phyloP scores from a whole-genome alignment of 1,140 invertebrate genomes.

The Zeugodacus cucurbitae region DNA sequence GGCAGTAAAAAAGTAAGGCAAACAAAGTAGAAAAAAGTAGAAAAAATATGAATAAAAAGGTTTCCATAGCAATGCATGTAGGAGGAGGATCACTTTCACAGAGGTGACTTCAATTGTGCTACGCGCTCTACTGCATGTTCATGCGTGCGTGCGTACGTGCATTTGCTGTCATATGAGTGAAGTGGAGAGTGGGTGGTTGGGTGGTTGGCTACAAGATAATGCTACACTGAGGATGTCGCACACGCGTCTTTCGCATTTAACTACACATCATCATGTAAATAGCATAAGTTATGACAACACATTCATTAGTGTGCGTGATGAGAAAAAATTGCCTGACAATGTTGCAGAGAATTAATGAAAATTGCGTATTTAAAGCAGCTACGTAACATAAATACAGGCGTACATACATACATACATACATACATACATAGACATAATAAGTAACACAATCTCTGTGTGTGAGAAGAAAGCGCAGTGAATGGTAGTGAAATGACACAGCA shows the following conservation, averaged over 20 bases:
- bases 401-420: background rate
- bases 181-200: too few species aligned
- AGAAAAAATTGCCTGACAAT: background rate
- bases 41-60: background rate
- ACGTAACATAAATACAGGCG: background rate
- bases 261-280: conserved; percentile 21
- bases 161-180: background rate
- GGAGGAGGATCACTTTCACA: background rate
- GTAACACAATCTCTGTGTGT: background rate
- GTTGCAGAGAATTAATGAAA: conserved; percentile 4
- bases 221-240: background rate
- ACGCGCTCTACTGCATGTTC: background rate
- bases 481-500: too few species aligned
- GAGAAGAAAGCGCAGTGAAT: background rate
- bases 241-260: background rate
- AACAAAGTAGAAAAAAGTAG: background rate
- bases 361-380: background rate
- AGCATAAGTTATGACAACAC: conserved; percentile 21
- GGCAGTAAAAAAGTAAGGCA: background rate
- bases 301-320: conserved; percentile 4
- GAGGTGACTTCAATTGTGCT: background rate
- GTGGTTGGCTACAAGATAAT: background rate
- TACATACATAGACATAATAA: background rate
- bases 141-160: background rate
- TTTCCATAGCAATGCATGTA: background rate